A percentile compares a stretch with the other conserved stretches of the same genome.
Conservation (phyloP, 2,888 invertebrate genomes). For the Artemia sinica region DNA sequence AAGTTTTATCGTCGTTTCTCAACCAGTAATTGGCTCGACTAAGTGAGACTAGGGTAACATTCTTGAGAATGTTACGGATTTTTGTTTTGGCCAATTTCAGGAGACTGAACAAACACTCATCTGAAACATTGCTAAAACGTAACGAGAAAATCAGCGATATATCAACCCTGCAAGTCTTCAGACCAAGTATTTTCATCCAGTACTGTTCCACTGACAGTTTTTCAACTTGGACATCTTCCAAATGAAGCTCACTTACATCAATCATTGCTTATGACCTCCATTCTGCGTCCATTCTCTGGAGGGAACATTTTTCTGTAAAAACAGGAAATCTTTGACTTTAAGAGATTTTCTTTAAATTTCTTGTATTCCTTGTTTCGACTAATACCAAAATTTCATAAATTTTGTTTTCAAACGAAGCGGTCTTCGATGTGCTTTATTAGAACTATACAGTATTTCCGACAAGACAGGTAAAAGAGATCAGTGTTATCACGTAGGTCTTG, state of each 20-base stretch:
- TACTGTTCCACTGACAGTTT: not conserved
- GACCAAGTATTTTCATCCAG: slow-evolving; percentile 12
- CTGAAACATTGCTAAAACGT: not conserved
- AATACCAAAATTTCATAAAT: too few species aligned
- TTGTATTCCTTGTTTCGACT: not conserved
- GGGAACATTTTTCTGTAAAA: not conserved
- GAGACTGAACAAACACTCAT: not conserved
- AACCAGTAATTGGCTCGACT: not conserved
- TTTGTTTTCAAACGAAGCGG: not conserved
- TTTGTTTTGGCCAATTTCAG: not conserved
- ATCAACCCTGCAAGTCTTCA: not conserved
- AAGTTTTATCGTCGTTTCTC: not conserved
- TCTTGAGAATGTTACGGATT: not conserved
- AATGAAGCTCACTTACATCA: not conserved
- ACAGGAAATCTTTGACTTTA: not conserved
- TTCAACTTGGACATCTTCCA: not conserved
- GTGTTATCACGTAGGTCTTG: not conserved
- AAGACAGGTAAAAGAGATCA: not conserved
- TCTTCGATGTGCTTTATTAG: not conserved
- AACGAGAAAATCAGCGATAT: not conserved
- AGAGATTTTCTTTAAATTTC: not conserved
- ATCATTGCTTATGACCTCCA: not conserved
- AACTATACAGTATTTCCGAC: not conserved
- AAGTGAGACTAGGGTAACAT: not conserved
- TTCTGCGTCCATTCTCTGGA: not conserved